Conservation (phyloP, 2,888 invertebrate species). For the Tiliacea aurago region DNA sequence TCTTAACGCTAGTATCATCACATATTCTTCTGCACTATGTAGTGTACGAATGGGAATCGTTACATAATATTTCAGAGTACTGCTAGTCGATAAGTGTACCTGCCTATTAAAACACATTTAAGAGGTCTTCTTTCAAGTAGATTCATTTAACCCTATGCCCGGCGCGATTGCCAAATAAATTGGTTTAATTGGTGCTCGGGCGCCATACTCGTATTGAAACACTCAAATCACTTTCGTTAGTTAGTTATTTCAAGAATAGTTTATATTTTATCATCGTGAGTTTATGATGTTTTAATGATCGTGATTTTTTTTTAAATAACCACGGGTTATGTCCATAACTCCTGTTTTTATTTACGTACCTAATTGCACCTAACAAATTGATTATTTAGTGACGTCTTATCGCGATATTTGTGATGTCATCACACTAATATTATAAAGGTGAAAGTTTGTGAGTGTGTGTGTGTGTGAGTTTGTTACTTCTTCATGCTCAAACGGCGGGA, state of each 20-base stretch:
- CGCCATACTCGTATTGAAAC: constrained; percentile 37
- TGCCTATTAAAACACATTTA: constrained; percentile 26
- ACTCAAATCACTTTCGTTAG: constrained; percentile 2
- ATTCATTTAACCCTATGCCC: constrained; percentile 44
- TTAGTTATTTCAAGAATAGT: no score
- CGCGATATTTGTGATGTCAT: background rate
- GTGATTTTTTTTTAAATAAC: background rate
- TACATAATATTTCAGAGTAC: constrained; percentile 13
- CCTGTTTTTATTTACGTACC: background rate
- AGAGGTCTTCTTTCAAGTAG: constrained; percentile 41
- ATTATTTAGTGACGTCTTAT: constrained; percentile 8
- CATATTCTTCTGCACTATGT: background rate
- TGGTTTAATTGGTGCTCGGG: constrained; percentile 46
- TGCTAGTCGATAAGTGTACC: constrained; percentile 34
- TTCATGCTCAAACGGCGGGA: no score
- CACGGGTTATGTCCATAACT: background rate
- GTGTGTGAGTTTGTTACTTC: no score
- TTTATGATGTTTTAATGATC: background rate
- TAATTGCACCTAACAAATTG: background rate
- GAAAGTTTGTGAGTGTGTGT: no score
- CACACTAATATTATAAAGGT: no score
- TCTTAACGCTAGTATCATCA: background rate
- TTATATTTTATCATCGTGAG: background rate
- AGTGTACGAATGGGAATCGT: background rate
- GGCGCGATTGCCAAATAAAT: constrained; percentile 14